Evolutionary conservation across 2,888 invertebrate species (phyloP), one percentile per base, ranked within the genome.

Genomic region (Hemistola chrysoprasaria): DNA sequence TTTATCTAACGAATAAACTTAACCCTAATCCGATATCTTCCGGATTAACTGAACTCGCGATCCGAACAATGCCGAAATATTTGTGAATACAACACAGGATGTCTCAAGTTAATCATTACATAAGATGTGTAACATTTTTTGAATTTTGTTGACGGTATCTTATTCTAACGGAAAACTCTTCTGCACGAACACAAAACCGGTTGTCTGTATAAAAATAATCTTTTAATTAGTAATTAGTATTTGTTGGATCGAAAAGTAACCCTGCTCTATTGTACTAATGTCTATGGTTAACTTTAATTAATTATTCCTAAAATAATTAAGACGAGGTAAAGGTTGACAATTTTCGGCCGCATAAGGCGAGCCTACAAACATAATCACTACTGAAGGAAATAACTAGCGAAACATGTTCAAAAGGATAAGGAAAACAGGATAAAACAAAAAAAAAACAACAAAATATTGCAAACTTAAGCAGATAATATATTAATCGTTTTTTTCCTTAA

Each of bases 381-480:
- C 60, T 16, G 4, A 16, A 43, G 65, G 68, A 71, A 70, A 50
- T 51, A 68, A 70, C 65, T 47, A 74, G 72, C 65, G 49, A 72
- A 65, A 65, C 71, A 71, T 64, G 70, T 60, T 71, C 65, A 63
- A 72, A 78, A 75, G 75, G 75, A 71, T 57, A 56, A 70, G 80
- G 83, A 71, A 73, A 68, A 56, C 58, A 71, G 74, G 78, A 62
- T 33, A 59, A 67, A 67, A 38, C 30, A 78, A 76, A 76, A 83
- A 86, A 85, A 82, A 85, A 87, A 85, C 79, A 84, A 84, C 84
- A 69, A 75, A 86, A 85, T 63, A 44, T 76, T 85, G 71, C 80
- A 88, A 88, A 89, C 88, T 88, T 88, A 88, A 87, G 86, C 85
- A 87, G 72, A 83, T 87, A 86, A 88, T 88, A 87, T 88, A 88